Percentiles rank a stretch among this genome's conserved stretches.
Evolutionary conservation across 2,113 vertebrate genomes (phyloP).

Genomic region (Charadrius vociferus): DNA sequence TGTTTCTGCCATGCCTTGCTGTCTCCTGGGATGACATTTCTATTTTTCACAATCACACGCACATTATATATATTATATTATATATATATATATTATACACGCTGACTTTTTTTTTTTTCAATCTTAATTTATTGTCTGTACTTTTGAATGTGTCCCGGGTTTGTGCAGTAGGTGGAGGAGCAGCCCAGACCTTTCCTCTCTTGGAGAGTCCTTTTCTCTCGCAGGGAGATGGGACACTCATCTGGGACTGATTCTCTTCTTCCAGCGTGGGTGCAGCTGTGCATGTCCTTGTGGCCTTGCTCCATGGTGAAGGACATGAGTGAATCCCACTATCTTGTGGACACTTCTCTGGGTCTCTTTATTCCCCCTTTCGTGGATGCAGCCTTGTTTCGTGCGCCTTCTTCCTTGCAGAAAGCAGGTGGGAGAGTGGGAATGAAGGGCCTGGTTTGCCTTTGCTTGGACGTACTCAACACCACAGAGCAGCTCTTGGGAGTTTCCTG

Average conservation of each 20-base stretch:
- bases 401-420: constrained; percentile 11
- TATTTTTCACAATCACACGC: constrained; percentile 50
- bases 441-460: not conserved
- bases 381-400: not conserved
- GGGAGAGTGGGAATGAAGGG: not conserved
- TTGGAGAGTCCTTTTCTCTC: not conserved
- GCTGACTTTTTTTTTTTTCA: not conserved
- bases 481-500: not conserved
- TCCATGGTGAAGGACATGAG: not conserved
- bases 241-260: constrained; percentile 1
- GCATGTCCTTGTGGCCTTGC: constrained; percentile 14
- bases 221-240: not conserved
- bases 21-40: constrained; percentile 29
- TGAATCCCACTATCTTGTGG: not conserved
- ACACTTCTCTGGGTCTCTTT: constrained; percentile 13
- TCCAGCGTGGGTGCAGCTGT: not conserved
- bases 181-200: constrained; percentile 21
- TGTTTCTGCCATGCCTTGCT: not conserved
- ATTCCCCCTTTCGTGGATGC: not conserved
- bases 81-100: not conserved
- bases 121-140: constrained; percentile 65
- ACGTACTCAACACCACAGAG: not conserved
- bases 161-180: constrained; percentile 53
- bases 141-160: constrained; percentile 57
- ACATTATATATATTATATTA: constrained; percentile 27